Conservation (phyloP, 2,797 vertebrate species). For the Esox masquinongy region DNA sequence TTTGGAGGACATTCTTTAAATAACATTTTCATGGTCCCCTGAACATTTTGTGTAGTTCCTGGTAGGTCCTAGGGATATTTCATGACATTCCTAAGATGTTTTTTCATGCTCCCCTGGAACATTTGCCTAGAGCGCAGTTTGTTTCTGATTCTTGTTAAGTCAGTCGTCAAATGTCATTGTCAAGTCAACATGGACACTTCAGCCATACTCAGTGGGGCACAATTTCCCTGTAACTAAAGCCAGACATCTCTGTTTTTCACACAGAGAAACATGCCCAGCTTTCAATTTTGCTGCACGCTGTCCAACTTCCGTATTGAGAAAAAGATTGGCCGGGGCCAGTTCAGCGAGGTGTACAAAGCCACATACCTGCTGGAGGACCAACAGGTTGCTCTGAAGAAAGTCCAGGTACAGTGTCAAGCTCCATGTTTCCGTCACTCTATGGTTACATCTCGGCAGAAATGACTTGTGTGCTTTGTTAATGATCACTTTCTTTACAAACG, state of each 20-base stretch:
- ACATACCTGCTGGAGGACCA: conserved; percentile 89
- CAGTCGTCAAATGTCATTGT: too few relatives aligned
- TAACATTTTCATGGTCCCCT: too few relatives aligned
- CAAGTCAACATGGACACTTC: not conserved
- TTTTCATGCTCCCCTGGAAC: too few relatives aligned
- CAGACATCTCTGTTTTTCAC: not conserved
- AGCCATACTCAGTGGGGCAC: not conserved
- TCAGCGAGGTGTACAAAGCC: conserved; percentile 96
- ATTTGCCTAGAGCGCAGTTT: too few relatives aligned
- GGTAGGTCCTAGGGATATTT: too few relatives aligned
- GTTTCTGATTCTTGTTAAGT: too few relatives aligned
- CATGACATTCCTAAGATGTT: too few relatives aligned
- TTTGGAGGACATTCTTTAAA: too few relatives aligned
- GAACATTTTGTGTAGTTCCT: too few relatives aligned
- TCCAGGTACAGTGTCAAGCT: conserved; percentile 88
- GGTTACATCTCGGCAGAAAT: not conserved
- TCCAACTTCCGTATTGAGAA: conserved; percentile 96
- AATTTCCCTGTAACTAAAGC: not conserved
- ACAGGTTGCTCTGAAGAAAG: conserved; percentile 93
- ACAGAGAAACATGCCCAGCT: conserved; percentile 73
- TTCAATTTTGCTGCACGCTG: conserved; percentile 82
- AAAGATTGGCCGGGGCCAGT: conserved; percentile 96
- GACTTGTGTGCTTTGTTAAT: too few relatives aligned
- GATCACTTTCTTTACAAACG: too few relatives aligned
- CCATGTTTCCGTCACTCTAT: not conserved